Base-by-base conservation (phyloP, 2,888 invertebrate genomes). In the Perizoma affinitatum region DNA sequence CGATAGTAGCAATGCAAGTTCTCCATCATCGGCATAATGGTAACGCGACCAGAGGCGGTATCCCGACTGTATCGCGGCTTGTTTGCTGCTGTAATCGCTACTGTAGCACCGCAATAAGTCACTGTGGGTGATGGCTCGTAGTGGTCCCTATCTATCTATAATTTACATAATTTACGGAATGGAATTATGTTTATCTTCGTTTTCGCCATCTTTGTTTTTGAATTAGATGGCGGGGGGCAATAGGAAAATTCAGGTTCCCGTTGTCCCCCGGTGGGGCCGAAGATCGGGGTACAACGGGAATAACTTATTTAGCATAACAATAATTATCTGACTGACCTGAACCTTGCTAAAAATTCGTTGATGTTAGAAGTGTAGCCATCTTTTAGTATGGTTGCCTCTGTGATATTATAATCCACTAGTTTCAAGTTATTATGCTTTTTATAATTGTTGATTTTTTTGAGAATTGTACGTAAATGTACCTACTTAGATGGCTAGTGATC, bases 401-500 rank as follows among this genome's bases (percentile, higher is more conserved):
- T 87, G 86, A 87, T 87, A 87, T 80, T 80, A 73, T 72, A 22
- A 74, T 74, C 70, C 56, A 73, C 69, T 73, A 61, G 69, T 75
- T 69, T 68, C 75, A 77, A 74, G 76, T 75, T 77, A 76, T 69
- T 70, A 61, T 65, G 67, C 68, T 73, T 80, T 78, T 78, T 68
- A 50, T 70, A 61, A 63, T 72, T 74, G 70, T 75, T 76, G 62
- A 64, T 69, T 77, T 78, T 71, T 68, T 74, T 74, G 53, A 56
- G 69, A 68, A 63, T 67, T 75, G 70, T 75, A 74, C 58, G 70
- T 74, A 61, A 67, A 71, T 72, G 73, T 74, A 65, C 57, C 71
- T 80, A 82, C 57, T 71, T 80, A 82, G 82, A 77, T 76, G 76
- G 82, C 81, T 84, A 86, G 83, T 76, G 65, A 78, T 78, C 82